Evolutionary conservation across 1,140 invertebrate genomes (phyloP).

Genomic region (Drosophila kepulauana): DNA sequence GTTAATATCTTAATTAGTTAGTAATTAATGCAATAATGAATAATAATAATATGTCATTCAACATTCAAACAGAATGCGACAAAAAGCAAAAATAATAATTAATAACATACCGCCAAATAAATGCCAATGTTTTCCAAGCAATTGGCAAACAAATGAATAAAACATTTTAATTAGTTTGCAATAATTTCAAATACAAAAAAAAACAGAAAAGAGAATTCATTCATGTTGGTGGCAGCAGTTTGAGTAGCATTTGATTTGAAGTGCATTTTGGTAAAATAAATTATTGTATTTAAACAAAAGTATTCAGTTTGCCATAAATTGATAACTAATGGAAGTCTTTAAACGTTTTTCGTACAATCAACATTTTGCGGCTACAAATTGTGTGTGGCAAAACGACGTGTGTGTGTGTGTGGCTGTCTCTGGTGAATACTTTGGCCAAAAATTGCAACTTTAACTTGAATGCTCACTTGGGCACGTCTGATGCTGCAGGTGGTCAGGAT

Average conservation of each 20-base stretch:
- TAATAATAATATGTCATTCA: conserved; percentile 25
- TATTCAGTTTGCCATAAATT: conserved; percentile 27
- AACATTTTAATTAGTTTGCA: conserved; percentile 58
- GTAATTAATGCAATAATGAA: conserved; percentile 38
- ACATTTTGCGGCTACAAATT: conserved; percentile 43
- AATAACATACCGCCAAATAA: conserved; percentile 13
- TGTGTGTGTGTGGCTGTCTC: conserved; percentile 8
- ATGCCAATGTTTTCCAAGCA: conserved; percentile 3
- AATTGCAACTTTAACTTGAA: conserved; percentile 52
- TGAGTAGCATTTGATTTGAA: conserved; percentile 14
- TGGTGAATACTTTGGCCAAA: conserved; percentile 17
- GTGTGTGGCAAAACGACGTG: conserved; percentile 43
- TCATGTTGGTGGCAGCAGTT: conserved; percentile 39
- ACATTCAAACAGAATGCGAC: conserved; percentile 1
- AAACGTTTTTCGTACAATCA: conserved; percentile 63
- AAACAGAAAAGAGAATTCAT: not conserved
- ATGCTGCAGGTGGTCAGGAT: conserved; percentile 82
- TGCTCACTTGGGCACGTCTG: conserved; percentile 78
- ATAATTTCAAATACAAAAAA: conserved; percentile 6
- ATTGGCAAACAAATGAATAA: not conserved
- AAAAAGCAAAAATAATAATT: conserved; percentile 5
- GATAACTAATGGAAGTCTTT: conserved; percentile 75
- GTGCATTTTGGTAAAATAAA: conserved; percentile 5
- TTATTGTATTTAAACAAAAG: conserved; percentile 8
- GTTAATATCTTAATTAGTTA: conserved; percentile 45